Percentiles rank a stretch among this genome's conserved stretches.
Conservation (phyloP, 2,113 vertebrate genomes). For the Urocolius indicus region DNA sequence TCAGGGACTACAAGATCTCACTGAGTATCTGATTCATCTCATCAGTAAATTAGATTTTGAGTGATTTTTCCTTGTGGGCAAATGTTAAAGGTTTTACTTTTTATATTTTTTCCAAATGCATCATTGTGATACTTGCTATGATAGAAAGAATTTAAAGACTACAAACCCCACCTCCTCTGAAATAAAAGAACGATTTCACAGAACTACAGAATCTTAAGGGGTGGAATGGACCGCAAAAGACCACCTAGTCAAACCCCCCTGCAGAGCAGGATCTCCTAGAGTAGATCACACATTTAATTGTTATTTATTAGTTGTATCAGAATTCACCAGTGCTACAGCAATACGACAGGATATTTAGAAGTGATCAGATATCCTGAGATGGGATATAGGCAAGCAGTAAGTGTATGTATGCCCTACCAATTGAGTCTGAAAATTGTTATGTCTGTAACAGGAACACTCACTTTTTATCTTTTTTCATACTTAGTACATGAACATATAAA, state of each 20-base stretch:
- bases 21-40: background rate
- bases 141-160: background rate
- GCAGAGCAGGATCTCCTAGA: too few species aligned
- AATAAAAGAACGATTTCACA: background rate
- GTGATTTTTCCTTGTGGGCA: background rate
- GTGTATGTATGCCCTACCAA: background rate
- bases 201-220: too few species aligned
- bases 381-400: background rate
- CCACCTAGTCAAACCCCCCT: too few species aligned
- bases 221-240: too few species aligned
- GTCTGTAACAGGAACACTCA: background rate
- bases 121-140: background rate
- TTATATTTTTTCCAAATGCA: background rate
- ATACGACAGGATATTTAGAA: background rate
- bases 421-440: background rate
- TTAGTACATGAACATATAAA: background rate
- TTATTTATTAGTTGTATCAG: background rate
- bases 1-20: background rate
- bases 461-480: background rate
- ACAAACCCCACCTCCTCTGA: background rate
- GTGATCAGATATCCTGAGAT: background rate
- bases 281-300: too few species aligned
- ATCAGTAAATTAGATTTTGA: background rate
- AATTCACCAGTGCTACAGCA: background rate
- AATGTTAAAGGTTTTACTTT: background rate